Conservation (phyloP, 2,888 invertebrate species). For the Psylliodes chrysocephalus region DNA sequence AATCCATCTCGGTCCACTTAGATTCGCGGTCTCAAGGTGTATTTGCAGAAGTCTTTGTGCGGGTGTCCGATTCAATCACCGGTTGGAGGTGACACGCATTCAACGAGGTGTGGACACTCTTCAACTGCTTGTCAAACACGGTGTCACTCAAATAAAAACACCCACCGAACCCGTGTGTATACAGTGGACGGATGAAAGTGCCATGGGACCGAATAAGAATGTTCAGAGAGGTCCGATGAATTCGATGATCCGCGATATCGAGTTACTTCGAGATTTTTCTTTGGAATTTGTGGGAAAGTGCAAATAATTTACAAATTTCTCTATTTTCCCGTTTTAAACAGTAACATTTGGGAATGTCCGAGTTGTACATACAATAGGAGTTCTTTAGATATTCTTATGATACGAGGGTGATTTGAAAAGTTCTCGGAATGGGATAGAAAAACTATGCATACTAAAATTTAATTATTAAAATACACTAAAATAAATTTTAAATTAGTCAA, state of each 20-base stretch:
- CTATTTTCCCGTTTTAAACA: too few species aligned
- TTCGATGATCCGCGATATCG: constrained; percentile 14
- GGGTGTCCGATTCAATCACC: constrained; percentile 60
- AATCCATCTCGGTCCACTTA: not conserved
- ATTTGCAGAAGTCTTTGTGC: constrained; percentile 55
- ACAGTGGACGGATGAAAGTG: constrained; percentile 31
- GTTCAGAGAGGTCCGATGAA: not conserved
- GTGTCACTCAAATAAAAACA: constrained; percentile 54
- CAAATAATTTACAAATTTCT: not conserved
- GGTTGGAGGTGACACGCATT: constrained; percentile 59
- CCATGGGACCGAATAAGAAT: constrained; percentile 10
- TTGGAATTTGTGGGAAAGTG: constrained; percentile 34
- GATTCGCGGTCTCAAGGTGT: constrained; percentile 37
- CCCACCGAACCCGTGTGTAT: constrained; percentile 30
- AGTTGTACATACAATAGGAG: too few species aligned
- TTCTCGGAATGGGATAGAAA: too few species aligned
- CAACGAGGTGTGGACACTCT: constrained; percentile 61
- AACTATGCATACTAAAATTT: too few species aligned
- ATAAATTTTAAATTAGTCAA: too few species aligned
- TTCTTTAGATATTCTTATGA: too few species aligned
- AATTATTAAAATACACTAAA: too few species aligned
- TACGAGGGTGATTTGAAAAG: too few species aligned
- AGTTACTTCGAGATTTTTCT: constrained; percentile 21
- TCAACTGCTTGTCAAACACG: constrained; percentile 63
- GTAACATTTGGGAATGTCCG: too few species aligned